Evolutionary conservation across 1,140 invertebrate species (phyloP).

Genomic region (Aphidius ervi): DNA sequence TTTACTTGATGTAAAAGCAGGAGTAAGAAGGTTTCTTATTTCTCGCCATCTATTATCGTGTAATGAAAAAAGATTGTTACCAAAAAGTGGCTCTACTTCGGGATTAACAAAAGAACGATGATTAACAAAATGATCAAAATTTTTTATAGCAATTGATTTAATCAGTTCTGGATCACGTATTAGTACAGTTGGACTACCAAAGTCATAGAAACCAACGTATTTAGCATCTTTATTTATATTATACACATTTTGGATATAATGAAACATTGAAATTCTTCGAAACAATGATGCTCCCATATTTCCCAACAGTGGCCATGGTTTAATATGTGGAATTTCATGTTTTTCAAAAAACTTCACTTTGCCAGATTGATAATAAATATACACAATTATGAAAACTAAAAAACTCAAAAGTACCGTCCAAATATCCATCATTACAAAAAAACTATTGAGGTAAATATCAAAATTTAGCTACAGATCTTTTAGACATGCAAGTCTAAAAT

Average conservation of each 20-base stretch:
- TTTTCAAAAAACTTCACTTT: neutral
- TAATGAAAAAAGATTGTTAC: constrained; percentile 14
- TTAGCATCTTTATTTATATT: constrained; percentile 15
- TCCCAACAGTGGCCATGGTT: constrained; percentile 6
- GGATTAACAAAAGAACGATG: neutral
- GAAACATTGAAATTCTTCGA: neutral
- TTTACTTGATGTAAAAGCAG: constrained; percentile 59
- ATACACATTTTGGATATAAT: neutral
- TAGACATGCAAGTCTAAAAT: too few relatives aligned
- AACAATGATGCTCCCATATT: constrained; percentile 9
- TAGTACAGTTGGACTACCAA: constrained; percentile 53
- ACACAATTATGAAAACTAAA: too few relatives aligned
- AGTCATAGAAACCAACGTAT: constrained; percentile 52
- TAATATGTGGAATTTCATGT: constrained; percentile 6
- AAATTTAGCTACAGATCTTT: too few relatives aligned
- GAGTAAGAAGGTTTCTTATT: constrained; percentile 50
- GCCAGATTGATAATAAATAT: too few relatives aligned
- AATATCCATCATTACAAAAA: too few relatives aligned
- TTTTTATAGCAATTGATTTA: constrained; percentile 2
- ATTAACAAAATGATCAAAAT: neutral
- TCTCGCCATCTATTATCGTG: constrained; percentile 34
- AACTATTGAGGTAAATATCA: too few relatives aligned
- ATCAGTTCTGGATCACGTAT: constrained; percentile 33
- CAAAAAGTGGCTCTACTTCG: constrained; percentile 8
- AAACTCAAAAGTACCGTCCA: too few relatives aligned